phyloP scores from a whole-genome alignment of 1,140 invertebrate genomes.

The Fopius arisanus region DNA sequence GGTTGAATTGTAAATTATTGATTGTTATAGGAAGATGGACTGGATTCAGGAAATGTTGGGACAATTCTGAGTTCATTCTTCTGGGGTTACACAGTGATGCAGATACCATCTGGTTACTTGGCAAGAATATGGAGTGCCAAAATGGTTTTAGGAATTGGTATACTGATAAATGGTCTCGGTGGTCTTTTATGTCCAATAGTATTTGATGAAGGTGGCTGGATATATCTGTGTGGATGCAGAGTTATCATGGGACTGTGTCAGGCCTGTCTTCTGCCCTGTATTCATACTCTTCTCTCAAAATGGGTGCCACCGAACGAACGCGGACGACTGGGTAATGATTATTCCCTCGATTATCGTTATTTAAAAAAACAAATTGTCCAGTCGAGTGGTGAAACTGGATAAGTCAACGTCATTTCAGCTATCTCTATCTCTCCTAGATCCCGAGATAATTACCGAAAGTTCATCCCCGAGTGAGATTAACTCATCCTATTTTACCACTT shows the following conservation, averaged over 20 bases:
- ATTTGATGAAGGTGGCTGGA: slow-evolving; percentile 55
- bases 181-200: slow-evolving; percentile 56
- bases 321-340: slow-evolving; percentile 52
- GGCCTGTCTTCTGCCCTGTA: slow-evolving; percentile 72
- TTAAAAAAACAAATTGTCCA: too few relatives aligned
- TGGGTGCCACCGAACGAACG: slow-evolving; percentile 67
- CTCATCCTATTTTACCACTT: too few relatives aligned
- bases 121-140: slow-evolving; percentile 67
- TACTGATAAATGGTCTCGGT: slow-evolving; percentile 69
- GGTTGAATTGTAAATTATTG: not conserved
- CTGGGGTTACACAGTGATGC: slow-evolving; percentile 74
- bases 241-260: slow-evolving; percentile 72
- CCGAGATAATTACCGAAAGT: too few relatives aligned
- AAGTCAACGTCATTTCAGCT: too few relatives aligned
- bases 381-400: too few relatives aligned
- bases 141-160: slow-evolving; percentile 68
- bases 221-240: slow-evolving; percentile 64
- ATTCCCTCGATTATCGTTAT: not conserved
- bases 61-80: slow-evolving; percentile 74
- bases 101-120: slow-evolving; percentile 68
- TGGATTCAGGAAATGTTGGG: slow-evolving; percentile 68
- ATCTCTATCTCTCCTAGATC: too few relatives aligned
- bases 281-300: slow-evolving; percentile 70
- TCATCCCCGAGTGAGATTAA: too few relatives aligned
- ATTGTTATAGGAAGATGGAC: slow-evolving; percentile 54